Evolutionary conservation across 2,888 invertebrate species (phyloP).

Genomic region (Punctoribates punctum): DNA sequence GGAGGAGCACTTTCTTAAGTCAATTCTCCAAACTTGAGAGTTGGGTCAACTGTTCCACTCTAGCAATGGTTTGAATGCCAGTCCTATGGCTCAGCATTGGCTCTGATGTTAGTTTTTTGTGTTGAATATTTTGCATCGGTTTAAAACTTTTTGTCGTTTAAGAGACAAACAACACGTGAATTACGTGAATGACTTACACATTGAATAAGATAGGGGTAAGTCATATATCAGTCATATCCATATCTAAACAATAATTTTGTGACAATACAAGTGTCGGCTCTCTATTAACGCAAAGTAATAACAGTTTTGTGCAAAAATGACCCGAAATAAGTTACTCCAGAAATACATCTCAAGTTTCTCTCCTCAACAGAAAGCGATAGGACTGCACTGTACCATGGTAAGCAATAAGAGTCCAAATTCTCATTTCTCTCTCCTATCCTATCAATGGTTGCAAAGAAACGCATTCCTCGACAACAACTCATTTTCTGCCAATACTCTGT

Average conservation of each 20-base stretch:
- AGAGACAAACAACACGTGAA: conserved; percentile 11
- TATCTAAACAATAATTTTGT: neutral
- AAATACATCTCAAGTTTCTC: conserved; percentile 35
- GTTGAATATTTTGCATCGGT: neutral
- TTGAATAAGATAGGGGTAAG: conserved; percentile 28
- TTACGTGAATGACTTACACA: conserved; percentile 32
- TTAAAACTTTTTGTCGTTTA: conserved; percentile 9
- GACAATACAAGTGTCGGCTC: neutral
- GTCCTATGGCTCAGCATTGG: neutral
- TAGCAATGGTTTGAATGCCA: conserved; percentile 2
- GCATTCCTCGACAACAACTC: too few species aligned
- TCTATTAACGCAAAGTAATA: neutral
- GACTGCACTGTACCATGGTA: too few species aligned
- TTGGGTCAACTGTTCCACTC: conserved; percentile 22
- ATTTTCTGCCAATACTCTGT: too few species aligned
- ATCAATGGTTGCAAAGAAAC: neutral
- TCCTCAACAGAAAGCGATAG: conserved; percentile 17
- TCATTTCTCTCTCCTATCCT: neutral
- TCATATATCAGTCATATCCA: neutral
- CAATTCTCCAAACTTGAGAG: conserved; percentile 21
- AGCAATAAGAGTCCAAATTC: neutral
- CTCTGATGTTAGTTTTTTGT: neutral
- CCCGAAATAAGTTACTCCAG: conserved; percentile 25
- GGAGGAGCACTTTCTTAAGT: conserved; percentile 26
- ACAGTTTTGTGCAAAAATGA: conserved; percentile 4